These are phyloP conservation scores for Mus minutoides DNA, from an alignment of 2,797 vertebrate genomes.

Conservation along the genomic window DNA sequence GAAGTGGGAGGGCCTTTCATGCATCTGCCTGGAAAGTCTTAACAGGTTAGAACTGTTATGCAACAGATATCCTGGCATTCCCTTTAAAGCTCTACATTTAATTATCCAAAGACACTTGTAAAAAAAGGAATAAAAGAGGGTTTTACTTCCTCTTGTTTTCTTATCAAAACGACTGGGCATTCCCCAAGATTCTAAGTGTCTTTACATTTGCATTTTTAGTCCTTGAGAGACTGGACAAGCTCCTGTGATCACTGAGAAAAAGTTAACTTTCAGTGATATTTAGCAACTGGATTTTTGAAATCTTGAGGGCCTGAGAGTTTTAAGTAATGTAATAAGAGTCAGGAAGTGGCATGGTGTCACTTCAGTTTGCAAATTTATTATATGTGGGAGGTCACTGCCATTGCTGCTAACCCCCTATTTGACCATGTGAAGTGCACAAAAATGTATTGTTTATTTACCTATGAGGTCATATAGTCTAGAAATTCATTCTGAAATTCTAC, in stretches of 20 bases:
- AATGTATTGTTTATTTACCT: neutral
- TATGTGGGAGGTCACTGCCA: neutral
- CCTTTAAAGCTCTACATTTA: neutral
- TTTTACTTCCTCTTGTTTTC: neutral
- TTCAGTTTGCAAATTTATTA: neutral
- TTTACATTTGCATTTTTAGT: constrained; percentile 33
- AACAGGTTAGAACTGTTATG: neutral
- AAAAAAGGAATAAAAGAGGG: neutral
- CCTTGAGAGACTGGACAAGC: neutral
- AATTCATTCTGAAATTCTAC: neutral
- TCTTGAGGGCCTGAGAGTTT: neutral
- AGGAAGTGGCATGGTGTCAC: neutral
- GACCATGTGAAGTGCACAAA: neutral
- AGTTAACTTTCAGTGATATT: neutral
- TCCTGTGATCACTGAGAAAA: neutral
- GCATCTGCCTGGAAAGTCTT: constrained; percentile 14
- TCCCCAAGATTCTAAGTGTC: neutral
- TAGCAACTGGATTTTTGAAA: neutral
- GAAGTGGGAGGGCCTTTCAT: neutral
- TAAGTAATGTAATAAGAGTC: neutral
- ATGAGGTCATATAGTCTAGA: constrained; percentile 1
- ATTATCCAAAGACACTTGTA: neutral
- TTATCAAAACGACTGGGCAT: neutral
- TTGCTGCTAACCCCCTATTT: neutral
- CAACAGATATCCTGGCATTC: neutral